Percentiles rank a stretch among this genome's conserved stretches.
These are phyloP conservation scores for Calosoma granatense DNA, from an alignment of 1,140 invertebrate species.

Conservation along the genomic window DNA sequence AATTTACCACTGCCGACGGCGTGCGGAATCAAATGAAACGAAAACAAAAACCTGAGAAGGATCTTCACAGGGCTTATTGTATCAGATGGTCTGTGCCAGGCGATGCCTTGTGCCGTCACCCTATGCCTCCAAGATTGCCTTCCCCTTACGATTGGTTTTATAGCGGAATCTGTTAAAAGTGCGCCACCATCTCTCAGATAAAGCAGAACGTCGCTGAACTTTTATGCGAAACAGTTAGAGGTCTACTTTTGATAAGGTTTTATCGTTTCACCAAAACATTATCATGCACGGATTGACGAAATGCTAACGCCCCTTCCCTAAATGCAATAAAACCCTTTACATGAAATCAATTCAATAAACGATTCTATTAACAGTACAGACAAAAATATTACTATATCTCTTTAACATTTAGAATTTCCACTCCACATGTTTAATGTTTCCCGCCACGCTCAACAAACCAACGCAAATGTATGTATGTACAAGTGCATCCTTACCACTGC, in stretches of 20 bases:
- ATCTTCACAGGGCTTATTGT: slow-evolving; percentile 3
- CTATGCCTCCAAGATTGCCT: background rate
- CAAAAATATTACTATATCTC: too few species aligned
- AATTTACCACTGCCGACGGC: slow-evolving; percentile 6
- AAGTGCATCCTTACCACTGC: too few species aligned
- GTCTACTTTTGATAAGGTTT: background rate
- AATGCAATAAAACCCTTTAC: too few species aligned
- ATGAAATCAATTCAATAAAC: too few species aligned
- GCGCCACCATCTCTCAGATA: background rate
- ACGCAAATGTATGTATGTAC: too few species aligned
- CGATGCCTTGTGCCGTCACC: background rate
- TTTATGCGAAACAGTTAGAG: background rate
- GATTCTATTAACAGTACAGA: too few species aligned
- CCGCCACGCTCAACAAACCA: too few species aligned
- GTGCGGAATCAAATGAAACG: slow-evolving; percentile 6
- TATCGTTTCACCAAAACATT: background rate
- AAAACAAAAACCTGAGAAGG: slow-evolving; percentile 7
- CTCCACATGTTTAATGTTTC: too few species aligned
- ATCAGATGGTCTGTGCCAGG: background rate
- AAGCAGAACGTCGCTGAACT: background rate
- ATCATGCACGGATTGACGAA: too few species aligned
- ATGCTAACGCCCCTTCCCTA: too few species aligned
- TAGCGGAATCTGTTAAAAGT: slow-evolving; percentile 1
- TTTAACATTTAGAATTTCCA: too few species aligned
- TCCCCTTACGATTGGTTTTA: background rate